Base-by-base conservation (phyloP, 2,113 vertebrate genomes). In the Scortum barcoo region DNA sequence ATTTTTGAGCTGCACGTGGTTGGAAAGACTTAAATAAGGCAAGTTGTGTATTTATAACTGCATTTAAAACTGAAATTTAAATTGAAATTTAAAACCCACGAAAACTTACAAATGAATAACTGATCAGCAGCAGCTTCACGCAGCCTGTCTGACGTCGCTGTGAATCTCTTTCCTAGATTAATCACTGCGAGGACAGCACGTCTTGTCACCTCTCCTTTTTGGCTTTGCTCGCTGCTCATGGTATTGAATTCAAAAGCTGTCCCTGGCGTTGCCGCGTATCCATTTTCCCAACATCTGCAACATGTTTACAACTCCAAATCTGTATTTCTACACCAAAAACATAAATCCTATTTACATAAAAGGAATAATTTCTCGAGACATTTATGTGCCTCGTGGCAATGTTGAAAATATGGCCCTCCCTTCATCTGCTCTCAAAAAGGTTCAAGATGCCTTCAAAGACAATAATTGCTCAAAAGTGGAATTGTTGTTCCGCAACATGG, bases 281-380 rank as follows among this genome's bases (percentile, higher is more conserved):
- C 61, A 38, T 53, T 63, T 38, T 50, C 40, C 53, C 66, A 61
- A 88, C 91, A 92, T 92, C 91, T 94, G 91, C 72, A 88, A 87
- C 65, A 89, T 80, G 83, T 89, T 92, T 87, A 62, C 77, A 38
- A 46, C 83, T 57, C 66, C 24, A 72, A 89, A 80, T 74, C 61
- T 57, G 67, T 54, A 58, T 83, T 83, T 86, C 78, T 26, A 72
- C 86, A 86, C 86, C 81, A 82, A 87, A 83, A 85, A 56, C 78
- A 90, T 84, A 91, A 91, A 93, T 90, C 88, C 79, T 58, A 28
- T 69, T 92, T 78, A 88, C 79, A 86, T 90, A 80, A 93, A 91
- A 88, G 72, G 61, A 51, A 58, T 81, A 5, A 86, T 88, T 85
- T 89, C 76, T 38, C 5, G 17, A 62, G 91, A 77, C 74, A 36